Evolutionary conservation across 2,888 invertebrate species (phyloP).

Genomic region (Thalpophila matura): DNA sequence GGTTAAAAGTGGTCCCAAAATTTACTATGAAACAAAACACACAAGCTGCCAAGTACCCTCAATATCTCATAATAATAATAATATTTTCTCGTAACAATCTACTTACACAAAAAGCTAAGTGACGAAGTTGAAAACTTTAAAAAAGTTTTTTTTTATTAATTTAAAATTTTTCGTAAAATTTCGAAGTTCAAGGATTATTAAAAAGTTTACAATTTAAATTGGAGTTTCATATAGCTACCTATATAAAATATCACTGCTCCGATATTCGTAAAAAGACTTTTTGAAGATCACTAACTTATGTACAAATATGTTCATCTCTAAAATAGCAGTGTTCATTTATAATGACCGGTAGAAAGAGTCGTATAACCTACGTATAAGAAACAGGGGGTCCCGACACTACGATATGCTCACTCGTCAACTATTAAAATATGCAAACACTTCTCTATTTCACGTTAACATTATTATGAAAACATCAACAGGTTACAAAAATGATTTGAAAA

Average conservation of each 20-base stretch:
- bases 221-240: slow-evolving; percentile 78
- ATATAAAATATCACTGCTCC: slow-evolving; percentile 88
- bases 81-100: slow-evolving; percentile 73
- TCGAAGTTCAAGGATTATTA: slow-evolving; percentile 74
- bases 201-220: slow-evolving; percentile 74
- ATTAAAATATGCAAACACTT: slow-evolving; percentile 64
- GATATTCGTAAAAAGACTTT: slow-evolving; percentile 82
- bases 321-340: slow-evolving; percentile 78
- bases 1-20: slow-evolving; percentile 88
- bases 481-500: slow-evolving; percentile 67
- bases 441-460: slow-evolving; percentile 64
- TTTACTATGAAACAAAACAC: slow-evolving; percentile 88
- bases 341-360: slow-evolving; percentile 66
- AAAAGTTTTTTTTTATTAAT: slow-evolving; percentile 57
- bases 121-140: slow-evolving; percentile 70
- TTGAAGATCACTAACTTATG: slow-evolving; percentile 77
- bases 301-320: slow-evolving; percentile 82
- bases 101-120: slow-evolving; percentile 83
- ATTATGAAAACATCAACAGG: slow-evolving; percentile 69
- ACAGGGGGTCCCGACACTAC: slow-evolving; percentile 71
- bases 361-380: slow-evolving; percentile 68
- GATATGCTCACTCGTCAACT: slow-evolving; percentile 71
- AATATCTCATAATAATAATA: slow-evolving; percentile 66
- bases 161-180: slow-evolving; percentile 65
- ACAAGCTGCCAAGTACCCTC: slow-evolving; percentile 76